These are phyloP conservation scores for Lepilemur septentrionalis DNA, from an alignment of 2,797 vertebrate genomes.

Conservation along the genomic window DNA sequence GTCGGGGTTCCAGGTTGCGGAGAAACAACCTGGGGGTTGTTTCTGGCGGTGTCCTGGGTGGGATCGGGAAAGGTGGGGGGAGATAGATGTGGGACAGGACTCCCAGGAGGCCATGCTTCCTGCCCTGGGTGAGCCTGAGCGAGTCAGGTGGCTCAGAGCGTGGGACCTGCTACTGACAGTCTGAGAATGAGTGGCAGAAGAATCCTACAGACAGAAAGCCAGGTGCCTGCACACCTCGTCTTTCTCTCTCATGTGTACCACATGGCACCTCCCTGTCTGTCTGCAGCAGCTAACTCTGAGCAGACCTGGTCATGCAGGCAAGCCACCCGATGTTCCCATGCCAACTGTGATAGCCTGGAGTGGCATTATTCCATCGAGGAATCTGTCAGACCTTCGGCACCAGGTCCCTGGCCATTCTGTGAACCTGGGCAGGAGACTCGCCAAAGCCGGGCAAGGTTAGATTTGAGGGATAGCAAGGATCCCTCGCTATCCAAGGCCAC, in stretches of 20 bases:
- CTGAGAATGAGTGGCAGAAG: not conserved
- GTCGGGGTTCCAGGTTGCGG: not conserved
- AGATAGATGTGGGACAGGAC: not conserved
- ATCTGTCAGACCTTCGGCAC: not conserved
- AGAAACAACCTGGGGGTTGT: not conserved
- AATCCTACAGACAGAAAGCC: too few relatives aligned
- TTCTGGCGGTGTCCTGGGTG: too few relatives aligned
- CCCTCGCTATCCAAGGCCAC: rapidly evolving
- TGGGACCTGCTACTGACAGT: rapidly evolving
- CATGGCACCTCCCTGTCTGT: rapidly evolving
- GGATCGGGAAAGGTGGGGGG: rapidly evolving
- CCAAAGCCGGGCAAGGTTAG: too few relatives aligned
- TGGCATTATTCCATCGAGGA: not conserved
- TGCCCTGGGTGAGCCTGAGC: not conserved
- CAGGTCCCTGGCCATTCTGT: not conserved
- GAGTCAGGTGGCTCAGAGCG: not conserved
- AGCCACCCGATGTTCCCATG: not conserved
- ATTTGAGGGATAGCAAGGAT: not conserved
- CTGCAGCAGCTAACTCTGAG: not conserved
- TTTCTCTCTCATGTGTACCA: not conserved
- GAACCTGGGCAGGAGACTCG: not conserved
- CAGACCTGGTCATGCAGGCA: rapidly evolving
- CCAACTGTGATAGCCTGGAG: rapidly evolving
- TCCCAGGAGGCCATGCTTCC: not conserved
- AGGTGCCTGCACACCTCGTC: not conserved